Evolutionary conservation across 2,113 vertebrate species (phyloP).

Genomic region (Carassius carassius): DNA sequence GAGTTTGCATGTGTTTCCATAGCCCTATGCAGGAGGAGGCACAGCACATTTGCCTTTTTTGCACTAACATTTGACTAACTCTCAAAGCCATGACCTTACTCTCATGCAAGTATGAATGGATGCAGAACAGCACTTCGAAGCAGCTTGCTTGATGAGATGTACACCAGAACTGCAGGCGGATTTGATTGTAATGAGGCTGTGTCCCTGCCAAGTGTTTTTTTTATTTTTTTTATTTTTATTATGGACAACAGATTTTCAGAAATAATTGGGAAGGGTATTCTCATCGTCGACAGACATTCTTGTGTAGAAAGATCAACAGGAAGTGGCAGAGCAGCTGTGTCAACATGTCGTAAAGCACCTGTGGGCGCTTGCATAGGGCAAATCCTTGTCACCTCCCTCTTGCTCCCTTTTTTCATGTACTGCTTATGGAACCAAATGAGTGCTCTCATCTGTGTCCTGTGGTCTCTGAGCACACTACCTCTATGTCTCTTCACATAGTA

Average conservation of each 20-base stretch:
- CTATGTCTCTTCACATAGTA: not conserved
- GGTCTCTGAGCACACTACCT: not conserved
- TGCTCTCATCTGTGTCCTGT: not conserved
- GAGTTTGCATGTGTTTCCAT: slow-evolving; percentile 78
- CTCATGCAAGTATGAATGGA: slow-evolving; percentile 53
- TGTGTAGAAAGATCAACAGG: slow-evolving; percentile 58
- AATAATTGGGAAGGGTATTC: not conserved
- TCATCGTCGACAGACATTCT: slow-evolving; percentile 13
- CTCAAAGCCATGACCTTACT: slow-evolving; percentile 65
- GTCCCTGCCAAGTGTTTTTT: slow-evolving; percentile 42
- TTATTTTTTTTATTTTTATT: not conserved
- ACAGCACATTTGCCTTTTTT: slow-evolving; percentile 66
- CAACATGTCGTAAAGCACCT: slow-evolving; percentile 72
- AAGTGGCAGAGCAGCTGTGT: slow-evolving; percentile 69
- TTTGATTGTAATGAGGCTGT: slow-evolving; percentile 61
- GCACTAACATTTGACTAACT: slow-evolving; percentile 73
- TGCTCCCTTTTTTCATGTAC: slow-evolving; percentile 19
- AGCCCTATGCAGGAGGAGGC: slow-evolving; percentile 62
- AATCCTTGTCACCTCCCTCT: slow-evolving; percentile 18
- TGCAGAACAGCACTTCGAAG: not conserved
- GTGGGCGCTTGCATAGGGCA: slow-evolving; percentile 41
- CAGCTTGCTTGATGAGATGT: slow-evolving; percentile 38
- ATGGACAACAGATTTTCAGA: not conserved
- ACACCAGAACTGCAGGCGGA: slow-evolving; percentile 54
- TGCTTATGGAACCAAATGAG: not conserved